These are phyloP conservation scores for Laspeyria flexula DNA, from an alignment of 2,888 invertebrate genomes.

Conservation along the genomic window DNA sequence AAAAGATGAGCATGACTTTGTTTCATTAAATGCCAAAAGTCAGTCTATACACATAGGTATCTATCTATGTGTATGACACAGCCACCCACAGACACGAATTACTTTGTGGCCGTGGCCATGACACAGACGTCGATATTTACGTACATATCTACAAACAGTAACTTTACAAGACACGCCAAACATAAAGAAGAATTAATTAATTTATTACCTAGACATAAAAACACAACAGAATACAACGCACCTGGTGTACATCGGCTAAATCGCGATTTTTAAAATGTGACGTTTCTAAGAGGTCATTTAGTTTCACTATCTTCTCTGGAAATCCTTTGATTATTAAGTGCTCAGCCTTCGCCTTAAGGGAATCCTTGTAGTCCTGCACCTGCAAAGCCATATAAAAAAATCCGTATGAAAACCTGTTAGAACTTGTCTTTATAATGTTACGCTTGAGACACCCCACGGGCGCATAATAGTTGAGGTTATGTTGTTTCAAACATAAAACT, in stretches of 20 bases:
- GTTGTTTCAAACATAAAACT: slow-evolving; percentile 48
- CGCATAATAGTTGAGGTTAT: slow-evolving; percentile 63
- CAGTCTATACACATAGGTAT: too few relatives aligned
- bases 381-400: slow-evolving; percentile 68
- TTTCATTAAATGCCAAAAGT: too few relatives aligned
- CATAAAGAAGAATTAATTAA: too few relatives aligned
- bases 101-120: too few relatives aligned
- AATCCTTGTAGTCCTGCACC: slow-evolving; percentile 97
- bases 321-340: slow-evolving; percentile 95
- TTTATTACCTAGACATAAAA: too few relatives aligned
- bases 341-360: slow-evolving; percentile 95
- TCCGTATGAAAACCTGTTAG: slow-evolving; percentile 46
- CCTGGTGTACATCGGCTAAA: slow-evolving; percentile 92
- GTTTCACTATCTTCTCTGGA: slow-evolving; percentile 96
- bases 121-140: background rate
- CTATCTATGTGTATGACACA: too few relatives aligned
- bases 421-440: slow-evolving; percentile 27
- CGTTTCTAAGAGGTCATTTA: slow-evolving; percentile 94
- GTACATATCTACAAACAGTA: background rate
- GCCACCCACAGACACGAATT: too few relatives aligned
- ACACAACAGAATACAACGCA: slow-evolving; percentile 32
- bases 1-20: too few relatives aligned
- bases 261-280: slow-evolving; percentile 92
- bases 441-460: slow-evolving; percentile 46
- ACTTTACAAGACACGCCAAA: too few relatives aligned